Evolutionary conservation across 2,797 vertebrate genomes (phyloP), one percentile per base, ranked within the genome.

Genomic region (Gobionotothen gibberifrons): DNA sequence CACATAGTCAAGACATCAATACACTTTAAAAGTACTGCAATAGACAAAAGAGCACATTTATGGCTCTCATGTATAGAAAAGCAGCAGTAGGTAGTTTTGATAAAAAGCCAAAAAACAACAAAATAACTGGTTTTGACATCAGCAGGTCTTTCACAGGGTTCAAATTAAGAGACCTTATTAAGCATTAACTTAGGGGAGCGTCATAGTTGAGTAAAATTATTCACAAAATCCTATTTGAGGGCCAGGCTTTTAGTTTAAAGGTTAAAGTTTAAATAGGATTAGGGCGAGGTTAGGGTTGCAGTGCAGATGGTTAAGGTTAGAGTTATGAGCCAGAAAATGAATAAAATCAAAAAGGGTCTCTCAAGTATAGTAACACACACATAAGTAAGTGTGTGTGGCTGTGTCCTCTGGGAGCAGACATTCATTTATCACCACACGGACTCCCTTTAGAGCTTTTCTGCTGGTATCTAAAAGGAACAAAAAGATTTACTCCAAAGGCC

Each of bases 391-490:
- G 26, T 52, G 61, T 29, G 60, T 42, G 60, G 42, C 15, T 59
- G 21, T 21, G 21, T 66, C 69, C 73, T 69, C 29, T 69, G 78
- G 69, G 71, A 72, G 69, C 51, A 83, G 42, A 80, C 53, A 57
- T 64, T 84, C 64, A 74, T 83, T 87, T 73, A 85, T 92, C 75
- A 85, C 68, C 67, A 21, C 59, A 63, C 4, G 43, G 66, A 72
- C 36, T 79, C 80, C 73, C 59, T 57, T 82, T 62, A 82, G 72
- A 72, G 60, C 36, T 21, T 76, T 79, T 86, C 66, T 47, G 52
- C 78, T 81, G 77, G 72, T 84, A 81, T 82, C 69, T 56, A 48
- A 43, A 65, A 73, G 61, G 65, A 88, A 82, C 70, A 81, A 75
- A 81, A 82, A 67, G 62, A 73, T 65, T 22, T 7, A 55, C 68